Evolutionary conservation across 1,140 invertebrate species (phyloP).

Genomic region (Hylyphantes graminicola): DNA sequence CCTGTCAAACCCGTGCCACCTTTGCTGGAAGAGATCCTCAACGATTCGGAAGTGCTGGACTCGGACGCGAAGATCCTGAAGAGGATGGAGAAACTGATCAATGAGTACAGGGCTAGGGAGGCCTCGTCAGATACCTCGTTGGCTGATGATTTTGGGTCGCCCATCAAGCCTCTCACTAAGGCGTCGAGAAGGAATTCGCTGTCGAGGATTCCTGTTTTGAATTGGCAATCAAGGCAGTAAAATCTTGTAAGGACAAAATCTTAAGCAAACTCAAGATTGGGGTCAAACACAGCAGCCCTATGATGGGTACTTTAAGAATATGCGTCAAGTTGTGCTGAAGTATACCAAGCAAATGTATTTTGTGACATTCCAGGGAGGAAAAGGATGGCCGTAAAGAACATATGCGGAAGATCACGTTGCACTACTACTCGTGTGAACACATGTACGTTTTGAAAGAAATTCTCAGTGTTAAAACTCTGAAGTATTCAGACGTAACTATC

Average conservation of each 20-base stretch:
- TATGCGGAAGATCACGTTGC: no score
- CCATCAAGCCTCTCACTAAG: slow-evolving; percentile 18
- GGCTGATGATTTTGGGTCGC: slow-evolving; percentile 34
- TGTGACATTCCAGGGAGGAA: no score
- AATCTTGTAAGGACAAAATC: neutral
- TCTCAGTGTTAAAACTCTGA: no score
- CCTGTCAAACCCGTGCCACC: slow-evolving; percentile 43
- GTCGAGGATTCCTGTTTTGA: slow-evolving; percentile 44
- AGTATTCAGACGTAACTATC: no score
- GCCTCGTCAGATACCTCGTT: slow-evolving; percentile 28
- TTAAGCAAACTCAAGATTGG: no score
- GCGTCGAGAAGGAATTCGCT: slow-evolving; percentile 36
- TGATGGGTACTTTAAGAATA: no score
- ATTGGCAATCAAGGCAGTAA: slow-evolving; percentile 34
- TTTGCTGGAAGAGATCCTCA: slow-evolving; percentile 52
- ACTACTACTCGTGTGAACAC: no score
- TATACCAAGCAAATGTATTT: no score
- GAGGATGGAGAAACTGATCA: slow-evolving; percentile 54
- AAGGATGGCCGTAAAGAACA: no score
- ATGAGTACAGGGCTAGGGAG: slow-evolving; percentile 43
- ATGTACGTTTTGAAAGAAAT: no score
- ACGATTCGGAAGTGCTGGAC: slow-evolving; percentile 49
- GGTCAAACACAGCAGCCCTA: no score
- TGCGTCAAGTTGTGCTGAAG: no score
- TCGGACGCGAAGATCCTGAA: slow-evolving; percentile 51